Conservation (phyloP, 2,113 vertebrate species). For the Syngnathus typhle region DNA sequence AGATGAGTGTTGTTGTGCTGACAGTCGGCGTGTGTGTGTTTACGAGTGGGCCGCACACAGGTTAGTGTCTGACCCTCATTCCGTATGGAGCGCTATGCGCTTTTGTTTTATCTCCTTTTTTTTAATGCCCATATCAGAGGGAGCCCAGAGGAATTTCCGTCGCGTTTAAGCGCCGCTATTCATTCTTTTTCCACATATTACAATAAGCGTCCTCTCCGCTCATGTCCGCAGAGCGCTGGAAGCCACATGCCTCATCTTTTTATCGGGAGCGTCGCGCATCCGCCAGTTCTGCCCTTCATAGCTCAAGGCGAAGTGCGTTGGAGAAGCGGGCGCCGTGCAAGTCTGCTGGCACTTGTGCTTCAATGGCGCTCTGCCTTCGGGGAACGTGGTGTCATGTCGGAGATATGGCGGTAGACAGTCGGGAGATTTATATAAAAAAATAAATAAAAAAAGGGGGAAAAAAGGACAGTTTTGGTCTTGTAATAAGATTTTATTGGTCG, state of each 20-base stretch:
- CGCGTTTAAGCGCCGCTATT: constrained; percentile 31
- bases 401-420: constrained; percentile 7
- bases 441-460: too few relatives aligned
- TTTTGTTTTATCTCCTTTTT: constrained; percentile 12
- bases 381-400: neutral
- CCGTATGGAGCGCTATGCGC: constrained; percentile 37
- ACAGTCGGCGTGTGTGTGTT: constrained; percentile 14
- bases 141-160: constrained; percentile 31
- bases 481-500: neutral
- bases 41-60: constrained; percentile 43
- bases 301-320: constrained; percentile 38
- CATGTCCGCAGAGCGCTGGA: constrained; percentile 25
- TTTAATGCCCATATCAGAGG: constrained; percentile 33
- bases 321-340: constrained; percentile 7
- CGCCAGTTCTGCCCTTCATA: constrained; percentile 20
- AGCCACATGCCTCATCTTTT: constrained; percentile 22
- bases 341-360: constrained; percentile 24
- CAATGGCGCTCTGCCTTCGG: neutral
- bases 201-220: constrained; percentile 11
- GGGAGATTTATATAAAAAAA: too few relatives aligned
- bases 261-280: constrained; percentile 32
- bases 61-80: constrained; percentile 45
- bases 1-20: constrained; percentile 33
- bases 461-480: neutral
- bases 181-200: constrained; percentile 33